Evolutionary conservation across 1,140 invertebrate genomes (phyloP).

Genomic region (Platyscapa corneri): DNA sequence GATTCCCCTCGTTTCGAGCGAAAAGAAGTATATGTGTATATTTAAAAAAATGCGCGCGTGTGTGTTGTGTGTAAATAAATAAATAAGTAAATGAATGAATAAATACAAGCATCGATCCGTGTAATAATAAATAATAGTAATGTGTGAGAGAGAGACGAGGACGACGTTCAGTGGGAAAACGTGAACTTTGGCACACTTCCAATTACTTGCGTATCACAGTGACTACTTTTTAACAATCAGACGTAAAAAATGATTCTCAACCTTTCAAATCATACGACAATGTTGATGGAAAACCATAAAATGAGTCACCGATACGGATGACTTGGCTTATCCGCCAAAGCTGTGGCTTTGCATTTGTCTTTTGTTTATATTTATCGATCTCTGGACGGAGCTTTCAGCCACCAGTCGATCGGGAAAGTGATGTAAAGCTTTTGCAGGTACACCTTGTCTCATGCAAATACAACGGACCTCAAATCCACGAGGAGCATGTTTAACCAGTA

Average conservation of each 20-base stretch:
- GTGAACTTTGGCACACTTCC: background rate
- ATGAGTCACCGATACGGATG: background rate
- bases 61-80: background rate
- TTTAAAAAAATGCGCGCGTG: background rate
- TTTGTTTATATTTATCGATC: background rate
- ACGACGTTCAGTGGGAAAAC: slow-evolving; percentile 4
- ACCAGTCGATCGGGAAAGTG: background rate
- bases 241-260: background rate
- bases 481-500: background rate
- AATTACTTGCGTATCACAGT: background rate
- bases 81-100: background rate
- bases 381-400: background rate
- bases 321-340: background rate
- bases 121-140: slow-evolving; percentile 40
- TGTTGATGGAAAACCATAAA: background rate
- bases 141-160: slow-evolving; percentile 41
- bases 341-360: background rate
- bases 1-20: background rate
- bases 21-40: slow-evolving; percentile 1
- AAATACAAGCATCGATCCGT: slow-evolving; percentile 36
- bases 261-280: background rate
- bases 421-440: too few relatives aligned
- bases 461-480: background rate
- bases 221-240: background rate
- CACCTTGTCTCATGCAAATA: background rate